A percentile compares a stretch with the other conserved stretches of the same genome.
Conservation (phyloP, 2,888 invertebrate species). For the Hyppa rectilinea region DNA sequence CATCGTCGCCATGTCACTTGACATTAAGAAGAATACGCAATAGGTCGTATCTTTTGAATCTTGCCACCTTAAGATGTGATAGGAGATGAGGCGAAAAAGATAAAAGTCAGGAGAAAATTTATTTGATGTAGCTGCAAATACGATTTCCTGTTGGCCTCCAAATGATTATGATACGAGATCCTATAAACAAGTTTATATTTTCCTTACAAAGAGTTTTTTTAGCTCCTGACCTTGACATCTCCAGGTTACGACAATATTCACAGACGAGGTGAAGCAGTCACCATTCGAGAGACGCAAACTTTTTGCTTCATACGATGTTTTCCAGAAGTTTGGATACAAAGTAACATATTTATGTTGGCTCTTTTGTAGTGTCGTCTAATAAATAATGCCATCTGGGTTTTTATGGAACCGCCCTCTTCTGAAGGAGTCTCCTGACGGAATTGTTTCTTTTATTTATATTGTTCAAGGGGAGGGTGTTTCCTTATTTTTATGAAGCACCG, state of each 20-base stretch:
- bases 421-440: neutral
- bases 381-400: constrained; percentile 13
- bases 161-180: constrained; percentile 1
- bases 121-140: constrained; percentile 37
- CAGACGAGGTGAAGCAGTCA: neutral
- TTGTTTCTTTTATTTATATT: constrained; percentile 7
- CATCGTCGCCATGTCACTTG: neutral
- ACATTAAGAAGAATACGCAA: neutral
- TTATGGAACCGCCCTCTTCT: neutral
- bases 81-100: neutral
- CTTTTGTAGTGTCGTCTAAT: constrained; percentile 2
- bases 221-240: constrained; percentile 29
- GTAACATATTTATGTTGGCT: constrained; percentile 15
- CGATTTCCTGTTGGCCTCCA: constrained; percentile 18
- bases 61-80: neutral
- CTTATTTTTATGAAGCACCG: neutral
- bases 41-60: neutral
- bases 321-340: constrained; percentile 9
- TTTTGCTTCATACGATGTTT: constrained; percentile 12
- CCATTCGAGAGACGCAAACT: constrained; percentile 6
- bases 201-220: neutral
- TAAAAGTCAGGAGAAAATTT: constrained; percentile 2
- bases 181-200: neutral
- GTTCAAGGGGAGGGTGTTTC: neutral
- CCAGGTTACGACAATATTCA: constrained; percentile 4